These are phyloP conservation scores for Oreortyx pictus DNA, from an alignment of 2,797 vertebrate species.

Conservation along the genomic window DNA sequence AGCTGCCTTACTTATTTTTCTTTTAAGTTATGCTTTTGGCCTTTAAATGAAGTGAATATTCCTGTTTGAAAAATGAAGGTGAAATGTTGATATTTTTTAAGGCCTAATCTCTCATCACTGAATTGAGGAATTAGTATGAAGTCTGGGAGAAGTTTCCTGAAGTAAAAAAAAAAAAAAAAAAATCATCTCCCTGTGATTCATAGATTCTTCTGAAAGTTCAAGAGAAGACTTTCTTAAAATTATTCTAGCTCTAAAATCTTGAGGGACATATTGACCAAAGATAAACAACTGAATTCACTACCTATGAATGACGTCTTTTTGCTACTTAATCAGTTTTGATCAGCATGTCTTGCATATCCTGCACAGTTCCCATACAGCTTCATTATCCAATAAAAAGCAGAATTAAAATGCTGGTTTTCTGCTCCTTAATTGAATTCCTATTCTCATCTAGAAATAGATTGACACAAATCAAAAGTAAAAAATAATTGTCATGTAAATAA, in stretches of 20 bases:
- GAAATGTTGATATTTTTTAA: not conserved
- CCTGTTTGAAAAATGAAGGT: not conserved
- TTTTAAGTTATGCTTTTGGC: not conserved
- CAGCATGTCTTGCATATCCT: not conserved
- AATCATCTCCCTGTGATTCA: not conserved
- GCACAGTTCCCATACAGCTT: not conserved
- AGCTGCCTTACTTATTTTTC: not conserved
- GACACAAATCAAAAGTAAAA: conserved; percentile 46
- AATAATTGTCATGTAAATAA: conserved; percentile 59
- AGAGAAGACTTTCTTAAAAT: not conserved
- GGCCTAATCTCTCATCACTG: not conserved
- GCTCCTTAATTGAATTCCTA: conserved; percentile 44
- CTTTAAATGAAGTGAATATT: not conserved
- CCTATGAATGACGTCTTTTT: not conserved
- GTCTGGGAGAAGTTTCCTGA: not conserved
- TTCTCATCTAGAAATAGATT: conserved; percentile 45
- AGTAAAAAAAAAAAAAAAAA: not conserved
- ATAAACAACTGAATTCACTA: not conserved
- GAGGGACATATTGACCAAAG: not conserved
- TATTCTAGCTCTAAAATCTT: not conserved
- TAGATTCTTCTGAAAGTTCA: not conserved
- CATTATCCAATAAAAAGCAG: conserved; percentile 30
- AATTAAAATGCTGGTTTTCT: conserved; percentile 40
- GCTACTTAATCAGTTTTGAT: conserved; percentile 14
- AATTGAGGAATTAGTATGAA: not conserved